A percentile compares a stretch with the other conserved stretches of the same genome.
phyloP scores from a whole-genome alignment of 2,797 vertebrate species.

The Odontamblyopus lacepedii region DNA sequence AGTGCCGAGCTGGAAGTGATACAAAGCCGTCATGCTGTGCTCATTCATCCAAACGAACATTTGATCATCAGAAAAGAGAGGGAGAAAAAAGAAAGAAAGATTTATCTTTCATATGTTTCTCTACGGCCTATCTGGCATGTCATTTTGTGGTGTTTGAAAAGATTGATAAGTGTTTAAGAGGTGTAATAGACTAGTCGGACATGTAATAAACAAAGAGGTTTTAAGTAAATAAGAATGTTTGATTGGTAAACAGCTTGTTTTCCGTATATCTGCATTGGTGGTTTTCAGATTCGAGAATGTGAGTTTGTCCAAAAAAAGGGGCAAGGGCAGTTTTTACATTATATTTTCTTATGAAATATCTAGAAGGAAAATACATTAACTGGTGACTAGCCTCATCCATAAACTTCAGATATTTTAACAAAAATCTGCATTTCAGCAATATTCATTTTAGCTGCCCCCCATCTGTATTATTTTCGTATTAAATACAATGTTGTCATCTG shows the following conservation, averaged over 20 bases:
- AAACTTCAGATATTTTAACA: too few species aligned
- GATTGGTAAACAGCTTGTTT: background rate
- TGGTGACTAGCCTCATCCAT: too few species aligned
- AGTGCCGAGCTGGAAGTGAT: conserved; percentile 52
- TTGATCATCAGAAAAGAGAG: conserved; percentile 52
- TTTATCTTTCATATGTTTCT: conserved; percentile 42
- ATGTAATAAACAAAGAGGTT: background rate
- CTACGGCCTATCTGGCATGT: conserved; percentile 37
- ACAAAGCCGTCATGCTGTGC: conserved; percentile 39
- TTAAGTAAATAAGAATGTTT: background rate
- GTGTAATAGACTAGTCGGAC: background rate
- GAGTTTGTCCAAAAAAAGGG: too few species aligned
- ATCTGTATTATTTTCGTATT: too few species aligned
- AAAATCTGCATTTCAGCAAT: too few species aligned
- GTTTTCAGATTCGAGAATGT: too few species aligned
- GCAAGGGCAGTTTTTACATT: too few species aligned
- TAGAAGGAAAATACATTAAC: too few species aligned
- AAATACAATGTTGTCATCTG: too few species aligned
- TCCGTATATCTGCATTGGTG: too few species aligned
- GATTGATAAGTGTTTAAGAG: conserved; percentile 23
- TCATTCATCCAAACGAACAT: conserved; percentile 50
- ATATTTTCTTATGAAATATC: too few species aligned
- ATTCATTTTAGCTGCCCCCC: too few species aligned
- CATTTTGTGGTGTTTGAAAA: conserved; percentile 33
- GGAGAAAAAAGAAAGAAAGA: conserved; percentile 44